These are phyloP conservation scores for Hylomyscus alleni DNA, from an alignment of 2,797 vertebrate species.

Conservation along the genomic window DNA sequence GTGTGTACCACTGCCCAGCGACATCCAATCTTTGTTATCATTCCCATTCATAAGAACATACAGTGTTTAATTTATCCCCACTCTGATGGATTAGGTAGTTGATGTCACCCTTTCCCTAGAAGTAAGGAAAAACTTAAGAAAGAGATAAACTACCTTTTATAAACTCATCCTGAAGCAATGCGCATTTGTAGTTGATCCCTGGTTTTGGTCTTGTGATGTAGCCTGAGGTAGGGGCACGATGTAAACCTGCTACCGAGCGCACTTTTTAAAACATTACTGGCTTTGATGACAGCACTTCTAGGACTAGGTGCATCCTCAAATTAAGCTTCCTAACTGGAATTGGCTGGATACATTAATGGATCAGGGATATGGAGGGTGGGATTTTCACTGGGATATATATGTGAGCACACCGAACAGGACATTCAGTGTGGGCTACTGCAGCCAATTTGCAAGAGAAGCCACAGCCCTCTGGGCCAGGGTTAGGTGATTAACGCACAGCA, in stretches of 20 bases:
- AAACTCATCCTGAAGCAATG: background rate
- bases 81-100: background rate
- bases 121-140: constrained; percentile 54
- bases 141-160: constrained; percentile 44
- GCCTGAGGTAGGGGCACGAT: constrained; percentile 17
- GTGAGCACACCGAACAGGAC: background rate
- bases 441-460: background rate
- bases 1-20: accelerated
- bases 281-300: background rate
- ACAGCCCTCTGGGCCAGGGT: background rate
- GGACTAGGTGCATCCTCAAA: background rate
- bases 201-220: background rate
- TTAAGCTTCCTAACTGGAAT: constrained; percentile 46
- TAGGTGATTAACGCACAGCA: background rate
- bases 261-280: background rate
- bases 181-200: background rate
- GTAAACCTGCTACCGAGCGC: background rate
- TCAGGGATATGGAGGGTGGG: background rate
- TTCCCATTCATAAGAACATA: constrained; percentile 52
- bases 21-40: background rate
- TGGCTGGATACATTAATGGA: background rate
- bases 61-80: constrained; percentile 70
- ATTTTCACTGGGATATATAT: background rate
- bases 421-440: background rate
- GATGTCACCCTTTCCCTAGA: constrained; percentile 2